Evolutionary conservation across 2,113 vertebrate species (phyloP), one percentile per base, ranked within the genome.

Genomic region (Cardinalis cardinalis): DNA sequence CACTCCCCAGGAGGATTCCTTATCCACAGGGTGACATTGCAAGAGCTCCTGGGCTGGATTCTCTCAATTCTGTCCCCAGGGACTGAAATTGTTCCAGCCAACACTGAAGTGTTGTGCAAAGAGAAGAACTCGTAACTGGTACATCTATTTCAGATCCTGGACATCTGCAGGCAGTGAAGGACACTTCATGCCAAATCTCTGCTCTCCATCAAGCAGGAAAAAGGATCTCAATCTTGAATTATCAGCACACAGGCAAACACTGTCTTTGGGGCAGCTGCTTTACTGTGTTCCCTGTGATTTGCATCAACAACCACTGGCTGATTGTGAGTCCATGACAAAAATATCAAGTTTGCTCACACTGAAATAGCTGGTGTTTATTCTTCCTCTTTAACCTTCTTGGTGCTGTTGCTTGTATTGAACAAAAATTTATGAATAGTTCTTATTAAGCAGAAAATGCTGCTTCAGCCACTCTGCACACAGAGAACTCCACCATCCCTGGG

Each of bases 401-500:
- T 2, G 3, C 70, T 76, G 38, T 20, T 92, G 46, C 53, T 17
- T 65, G 58, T 24, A 90, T 90, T 82, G 25, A 86, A 61, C 12
- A 38, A 38, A 87, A 76, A 76, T 61, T 69, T 92, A 93, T 66
- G 61, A 93, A 76, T 21, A 75, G 61, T 18, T 88, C 93, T 88
- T 84, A 73, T 87, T 70, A 94, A 87, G 18, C 55, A 92, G 56
- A 93, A 96, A 92, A 84, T 69, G 70, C 71, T 61, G 81, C 40
- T 89, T 87, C 85, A 82, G 84, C 76, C 88, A 87, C 40, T 83
- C 55, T 46, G 18, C 14, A 26, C 20, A 38, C 58, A n/a, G 70
- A 89, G 63, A 85, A 76, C 78, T 64, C 36, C 52, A 78, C 38
- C 41, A 90, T 56, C 29, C n/a, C 38, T 21, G 7, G 46, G 63